Evolutionary conservation across 2,113 vertebrate genomes (phyloP), one percentile per base, ranked within the genome.

Genomic region (Centropus unirufus): DNA sequence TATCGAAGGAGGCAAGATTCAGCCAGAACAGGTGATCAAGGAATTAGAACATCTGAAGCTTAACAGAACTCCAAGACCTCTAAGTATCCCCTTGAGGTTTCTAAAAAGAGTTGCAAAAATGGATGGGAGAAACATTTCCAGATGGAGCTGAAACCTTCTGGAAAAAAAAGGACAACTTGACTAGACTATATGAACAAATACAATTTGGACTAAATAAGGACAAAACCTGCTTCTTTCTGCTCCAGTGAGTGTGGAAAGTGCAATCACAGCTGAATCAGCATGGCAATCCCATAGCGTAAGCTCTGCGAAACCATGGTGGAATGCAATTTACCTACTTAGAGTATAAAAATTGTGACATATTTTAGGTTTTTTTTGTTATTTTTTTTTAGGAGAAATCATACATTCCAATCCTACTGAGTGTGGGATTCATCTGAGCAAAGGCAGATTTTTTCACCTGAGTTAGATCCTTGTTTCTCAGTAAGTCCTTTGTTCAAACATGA

Each of bases 11-110:
- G 44, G 81, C 66, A 81, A 90, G 64, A 79, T 81, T 87, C 91
- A 69, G 55, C 79, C 78, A 90, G 94, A 97, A 93, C 61, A 97
- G 93, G 92, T 96, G 86, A 94, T 94, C 92, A 96, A 98, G 94
- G 92, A 97, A 97, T 96, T 96, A 96, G 77, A 97, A 93, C 47
- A 88, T 81, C 92, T 95, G 95, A 97, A 95, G 78, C 70, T 83
- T 94, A 95, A 91, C 75, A 89, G 68, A 94, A 87, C 78, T 96
- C 74, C n/a, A 81, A 82, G 93, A 94, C 72, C 70, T 86, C 44
- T 23, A 91, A 89, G 26, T 57, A 89, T 89, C 42, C 95, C 84
- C 92, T 36, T 61, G 86, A 80, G 55, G 18, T 82, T 95, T 95
- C 54, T 88, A 78, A 95, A 95, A 59, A 68, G 73, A 95, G 46